A percentile compares a stretch with the other conserved stretches of the same genome.
Evolutionary conservation across 2,113 vertebrate species (phyloP).

Genomic region (Notechis scutatus): DNA sequence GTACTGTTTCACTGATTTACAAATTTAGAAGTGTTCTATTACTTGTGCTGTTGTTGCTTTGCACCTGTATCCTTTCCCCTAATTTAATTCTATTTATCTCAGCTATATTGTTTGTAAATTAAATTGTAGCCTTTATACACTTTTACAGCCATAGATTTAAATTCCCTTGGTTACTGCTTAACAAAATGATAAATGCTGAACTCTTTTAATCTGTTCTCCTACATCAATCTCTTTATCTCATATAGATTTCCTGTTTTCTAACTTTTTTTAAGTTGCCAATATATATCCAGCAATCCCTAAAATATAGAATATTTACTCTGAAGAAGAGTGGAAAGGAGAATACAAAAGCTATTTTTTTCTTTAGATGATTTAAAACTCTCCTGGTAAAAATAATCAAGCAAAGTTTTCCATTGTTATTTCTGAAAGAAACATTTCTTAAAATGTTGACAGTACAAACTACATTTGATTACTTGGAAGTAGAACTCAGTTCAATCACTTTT

Average conservation of each 20-base stretch:
- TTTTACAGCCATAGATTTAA: slow-evolving; percentile 22
- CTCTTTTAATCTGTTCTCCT: slow-evolving; percentile 27
- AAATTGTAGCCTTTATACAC: slow-evolving; percentile 17
- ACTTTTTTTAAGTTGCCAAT: not conserved
- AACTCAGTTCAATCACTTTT: not conserved
- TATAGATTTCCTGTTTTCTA: not conserved
- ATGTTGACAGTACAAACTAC: not conserved
- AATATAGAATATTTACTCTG: not conserved
- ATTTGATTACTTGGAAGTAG: not conserved
- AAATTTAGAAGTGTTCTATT: not conserved
- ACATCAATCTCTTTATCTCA: slow-evolving; percentile 10
- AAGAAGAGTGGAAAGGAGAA: not conserved
- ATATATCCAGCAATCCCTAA: not conserved
- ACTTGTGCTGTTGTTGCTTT: not conserved
- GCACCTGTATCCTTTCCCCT: not conserved
- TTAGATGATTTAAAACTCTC: not conserved
- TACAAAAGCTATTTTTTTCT: not conserved
- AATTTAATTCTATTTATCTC: slow-evolving; percentile 17
- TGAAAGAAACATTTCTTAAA: not conserved
- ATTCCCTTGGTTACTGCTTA: slow-evolving; percentile 22
- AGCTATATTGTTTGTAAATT: not conserved
- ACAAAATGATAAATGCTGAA: slow-evolving; percentile 29
- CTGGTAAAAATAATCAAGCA: not conserved
- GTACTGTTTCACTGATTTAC: not conserved
- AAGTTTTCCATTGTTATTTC: not conserved